These are phyloP conservation scores for Solenopsis invicta DNA, from an alignment of 1,140 invertebrate species.

Conservation along the genomic window DNA sequence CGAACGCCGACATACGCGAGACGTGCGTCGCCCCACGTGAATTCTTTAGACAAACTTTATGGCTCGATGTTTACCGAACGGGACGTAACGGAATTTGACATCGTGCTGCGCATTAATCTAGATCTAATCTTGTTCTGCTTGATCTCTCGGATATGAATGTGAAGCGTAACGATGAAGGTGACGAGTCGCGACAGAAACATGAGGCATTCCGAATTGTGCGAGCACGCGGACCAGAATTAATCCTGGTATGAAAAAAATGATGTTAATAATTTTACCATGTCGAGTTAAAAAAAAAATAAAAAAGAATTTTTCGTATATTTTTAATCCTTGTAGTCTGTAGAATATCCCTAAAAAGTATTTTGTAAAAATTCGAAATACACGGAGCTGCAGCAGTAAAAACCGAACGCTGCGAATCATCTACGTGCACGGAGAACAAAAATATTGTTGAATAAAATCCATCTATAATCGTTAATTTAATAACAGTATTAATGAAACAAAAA, in stretches of 20 bases:
- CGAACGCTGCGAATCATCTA: too few species aligned
- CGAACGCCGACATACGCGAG: neutral
- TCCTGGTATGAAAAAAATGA: neutral
- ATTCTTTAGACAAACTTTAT: neutral
- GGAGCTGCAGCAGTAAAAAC: too few species aligned
- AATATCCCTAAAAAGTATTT: too few species aligned
- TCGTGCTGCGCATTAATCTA: neutral
- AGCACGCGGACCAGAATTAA: neutral
- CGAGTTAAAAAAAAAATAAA: too few species aligned
- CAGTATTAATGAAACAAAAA: too few species aligned
- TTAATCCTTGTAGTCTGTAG: too few species aligned
- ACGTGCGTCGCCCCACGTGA: neutral
- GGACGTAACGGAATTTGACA: constrained; percentile 4
- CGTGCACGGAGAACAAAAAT: too few species aligned
- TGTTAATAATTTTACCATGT: neutral
- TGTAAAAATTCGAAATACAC: too few species aligned
- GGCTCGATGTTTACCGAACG: neutral
- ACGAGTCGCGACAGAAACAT: neutral
- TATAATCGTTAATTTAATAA: too few species aligned
- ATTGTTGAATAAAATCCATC: too few species aligned
- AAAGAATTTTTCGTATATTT: too few species aligned
- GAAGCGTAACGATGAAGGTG: neutral
- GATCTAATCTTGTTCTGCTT: neutral
- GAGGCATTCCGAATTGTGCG: neutral
- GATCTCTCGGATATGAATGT: neutral